phyloP scores from a whole-genome alignment of 2,888 invertebrate genomes.

The Thymelicus acteon region DNA sequence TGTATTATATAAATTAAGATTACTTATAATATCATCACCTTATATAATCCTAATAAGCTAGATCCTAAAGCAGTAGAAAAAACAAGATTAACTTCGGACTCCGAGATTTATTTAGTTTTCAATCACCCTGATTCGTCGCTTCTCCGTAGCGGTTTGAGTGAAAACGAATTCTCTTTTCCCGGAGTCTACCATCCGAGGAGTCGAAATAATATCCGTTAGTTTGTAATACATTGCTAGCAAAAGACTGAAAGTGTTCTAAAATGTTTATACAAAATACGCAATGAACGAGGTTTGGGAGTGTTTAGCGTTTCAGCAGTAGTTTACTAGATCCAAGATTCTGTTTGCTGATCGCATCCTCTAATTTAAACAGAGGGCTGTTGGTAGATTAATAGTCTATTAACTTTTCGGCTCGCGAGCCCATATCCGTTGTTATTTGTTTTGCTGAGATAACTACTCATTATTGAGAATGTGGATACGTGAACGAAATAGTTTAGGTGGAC shows the following conservation, averaged over 20 bases:
- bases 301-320: not conserved
- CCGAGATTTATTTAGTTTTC: constrained; percentile 38
- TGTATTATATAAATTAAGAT: no score
- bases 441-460: constrained; percentile 30
- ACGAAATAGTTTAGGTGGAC: constrained; percentile 12
- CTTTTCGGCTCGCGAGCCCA: constrained; percentile 33
- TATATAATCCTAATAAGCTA: constrained; percentile 21
- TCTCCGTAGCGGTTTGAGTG: constrained; percentile 34
- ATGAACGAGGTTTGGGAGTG: not conserved
- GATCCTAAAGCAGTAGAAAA: constrained; percentile 19
- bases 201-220: not conserved
- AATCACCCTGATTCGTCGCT: constrained; percentile 35
- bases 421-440: constrained; percentile 29
- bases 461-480: constrained; percentile 29
- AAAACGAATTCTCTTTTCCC: constrained; percentile 23
- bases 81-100: constrained; percentile 29
- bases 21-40: not conserved
- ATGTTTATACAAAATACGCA: not conserved
- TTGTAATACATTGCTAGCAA: constrained; percentile 13
- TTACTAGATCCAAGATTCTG: constrained; percentile 12
- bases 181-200: not conserved
- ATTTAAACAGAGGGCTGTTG: constrained; percentile 34
- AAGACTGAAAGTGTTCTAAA: not conserved
- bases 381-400: constrained; percentile 37
- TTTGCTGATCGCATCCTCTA: constrained; percentile 22